Evolutionary conservation across 2,888 invertebrate species (phyloP), one percentile per base, ranked within the genome.

Genomic region (Cristatella mucedo): DNA sequence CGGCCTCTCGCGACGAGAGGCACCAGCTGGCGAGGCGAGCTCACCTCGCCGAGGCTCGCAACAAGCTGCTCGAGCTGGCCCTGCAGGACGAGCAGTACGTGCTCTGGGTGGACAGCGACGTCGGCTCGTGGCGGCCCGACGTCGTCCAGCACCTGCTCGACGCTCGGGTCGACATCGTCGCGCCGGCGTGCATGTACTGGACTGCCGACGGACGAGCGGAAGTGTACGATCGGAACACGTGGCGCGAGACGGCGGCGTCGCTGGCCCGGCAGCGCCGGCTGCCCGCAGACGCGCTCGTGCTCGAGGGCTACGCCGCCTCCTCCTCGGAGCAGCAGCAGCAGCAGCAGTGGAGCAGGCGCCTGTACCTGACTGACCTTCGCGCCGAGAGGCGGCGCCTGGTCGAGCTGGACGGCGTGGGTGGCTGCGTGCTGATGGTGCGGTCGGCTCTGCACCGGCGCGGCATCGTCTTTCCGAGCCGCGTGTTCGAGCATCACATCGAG

Each of bases 341-440:
- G n/a, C 42, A 55, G n/a, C n/a, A n/a, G n/a, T n/a, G n/a, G n/a
- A n/a, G n/a, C n/a, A 32, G 40, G 13, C 37, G 60, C 29, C 43
- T 51, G 19, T 55, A 50, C 41, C 46, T 61, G 11, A 47, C 57
- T 2, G 49, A 58, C 40, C 44, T 61, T 13, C 47, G 48, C 22
- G 50, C 46, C 4, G 54, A 58, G 33, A 56, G 58, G 3, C n/a
- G n/a, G n/a, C 44, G 52, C 2, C 47, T 55, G 21, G 60, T 60
- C 5, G 48, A 50, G 4, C 29, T 61, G 29, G 61, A 61, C 46
- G 61, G 61, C 1, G 61, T 61, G 4, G 61, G 61, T 5, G 61
- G 59, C 0, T 59, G 59, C 33, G 50, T 50, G 2, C 41, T 61
- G 30, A 42, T 61, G 9, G 44, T 61, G 2, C 49, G 45, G 31